Evolutionary conservation across 2,888 invertebrate species (phyloP), one percentile per base, ranked within the genome.

Genomic region (Pristionchus fissidentatus): DNA sequence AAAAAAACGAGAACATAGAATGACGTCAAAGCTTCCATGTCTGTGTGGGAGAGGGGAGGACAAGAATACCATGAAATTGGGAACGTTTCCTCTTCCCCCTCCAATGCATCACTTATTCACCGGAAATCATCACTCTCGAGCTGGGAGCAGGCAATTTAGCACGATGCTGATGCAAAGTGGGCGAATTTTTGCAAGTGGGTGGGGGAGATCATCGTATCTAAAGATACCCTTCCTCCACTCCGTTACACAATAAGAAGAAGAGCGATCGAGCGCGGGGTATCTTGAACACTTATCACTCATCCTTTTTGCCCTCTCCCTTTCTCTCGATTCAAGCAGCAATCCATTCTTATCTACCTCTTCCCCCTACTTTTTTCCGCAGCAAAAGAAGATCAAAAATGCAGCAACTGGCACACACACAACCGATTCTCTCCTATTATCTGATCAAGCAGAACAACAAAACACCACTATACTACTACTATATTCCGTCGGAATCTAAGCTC

Each of bases 271-370:
- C 35, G 8, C 62, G 62, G 38, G 62, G 19, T 66, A 66, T 70
- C 70, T 70, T 70, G 70, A 70, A 70, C 70, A 70, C 70, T 70
- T 70, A 70, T 70, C 70, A 70, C 41, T 70, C 70, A 70, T 70
- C 70, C 4, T 70, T 70, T 70, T 70, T 32, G 38, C 70, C 7
- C 22, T 13, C 41, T 70, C 10, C 70, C 70, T 43, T 66, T 66
- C 62, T 62, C 57, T 26, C 57, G 57, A 4, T 22, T 19, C 62
- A 3, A 7, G 70, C n/a, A n/a, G n/a, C n/a, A 7, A 70, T 43
- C 55, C 70, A 70, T 70, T 70, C 41, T 32, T 55, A 55, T 70
- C 70, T 41, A n/a, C n/a, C n/a, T n/a, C n/a, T n/a, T n/a, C n/a
- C n/a, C n/a, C 26, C 41, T 60, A 10, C 70, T 70, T 41, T 70